These are phyloP conservation scores for Phymorhynchus buccinoides DNA, from an alignment of 1,140 invertebrate species.

Conservation along the genomic window DNA sequence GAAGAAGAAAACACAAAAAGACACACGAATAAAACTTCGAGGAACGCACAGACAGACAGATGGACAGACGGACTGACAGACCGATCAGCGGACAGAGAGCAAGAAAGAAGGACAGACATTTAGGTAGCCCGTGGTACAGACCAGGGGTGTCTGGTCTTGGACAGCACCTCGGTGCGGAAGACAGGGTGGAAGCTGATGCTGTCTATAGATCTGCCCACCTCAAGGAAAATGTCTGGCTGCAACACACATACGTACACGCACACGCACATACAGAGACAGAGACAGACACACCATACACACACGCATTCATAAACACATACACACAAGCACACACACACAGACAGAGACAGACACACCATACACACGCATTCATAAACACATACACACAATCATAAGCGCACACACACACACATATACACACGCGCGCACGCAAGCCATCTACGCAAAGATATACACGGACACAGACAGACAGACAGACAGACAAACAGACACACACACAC, in stretches of 20 bases:
- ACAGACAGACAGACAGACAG: too few relatives aligned
- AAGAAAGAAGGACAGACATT: neutral
- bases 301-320: neutral
- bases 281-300: neutral
- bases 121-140: neutral
- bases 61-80: neutral
- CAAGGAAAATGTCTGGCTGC: conserved; percentile 51
- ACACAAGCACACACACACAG: neutral
- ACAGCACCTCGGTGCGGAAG: conserved; percentile 52
- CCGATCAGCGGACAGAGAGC: too few relatives aligned
- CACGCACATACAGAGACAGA: neutral
- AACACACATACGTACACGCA: neutral
- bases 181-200: conserved; percentile 52
- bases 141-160: conserved; percentile 52
- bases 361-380: neutral
- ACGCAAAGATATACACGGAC: too few relatives aligned
- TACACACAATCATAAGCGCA: too few relatives aligned
- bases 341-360: too few relatives aligned
- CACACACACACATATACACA: too few relatives aligned
- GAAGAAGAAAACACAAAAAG: neutral
- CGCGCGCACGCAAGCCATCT: too few relatives aligned
- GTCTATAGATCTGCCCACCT: conserved; percentile 50
- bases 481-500: too few relatives aligned
- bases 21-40: neutral
- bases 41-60: neutral